phyloP scores from a whole-genome alignment of 2,113 vertebrate genomes.

The Pitta sordida region DNA sequence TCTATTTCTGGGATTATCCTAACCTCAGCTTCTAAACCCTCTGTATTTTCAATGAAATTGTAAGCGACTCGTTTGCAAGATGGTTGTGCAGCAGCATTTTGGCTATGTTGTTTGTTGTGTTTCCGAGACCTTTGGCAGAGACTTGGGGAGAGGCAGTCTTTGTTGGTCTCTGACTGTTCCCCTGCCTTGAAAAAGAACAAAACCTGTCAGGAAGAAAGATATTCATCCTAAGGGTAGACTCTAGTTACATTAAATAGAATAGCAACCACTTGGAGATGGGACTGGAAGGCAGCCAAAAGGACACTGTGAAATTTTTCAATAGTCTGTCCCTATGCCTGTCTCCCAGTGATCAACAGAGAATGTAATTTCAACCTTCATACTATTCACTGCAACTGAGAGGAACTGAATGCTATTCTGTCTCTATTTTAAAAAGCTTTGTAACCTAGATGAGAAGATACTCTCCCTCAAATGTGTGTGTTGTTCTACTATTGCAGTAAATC shows the following conservation, averaged over 20 bases:
- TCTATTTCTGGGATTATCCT: not conserved
- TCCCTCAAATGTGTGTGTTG: not conserved
- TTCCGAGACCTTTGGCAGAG: not conserved
- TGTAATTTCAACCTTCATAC: slow-evolving; percentile 62
- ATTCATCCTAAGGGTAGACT: slow-evolving; percentile 42
- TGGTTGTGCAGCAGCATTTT: not conserved
- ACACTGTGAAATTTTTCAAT: slow-evolving; percentile 56
- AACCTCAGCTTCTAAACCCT: not conserved
- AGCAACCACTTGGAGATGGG: slow-evolving; percentile 31
- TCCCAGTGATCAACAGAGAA: slow-evolving; percentile 42
- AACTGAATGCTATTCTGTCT: not conserved
- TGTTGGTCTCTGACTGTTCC: not conserved
- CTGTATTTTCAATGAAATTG: not conserved
- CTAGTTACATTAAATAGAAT: slow-evolving; percentile 58
- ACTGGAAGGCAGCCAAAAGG: slow-evolving; percentile 66
- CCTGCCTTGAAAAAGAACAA: slow-evolving; percentile 38
- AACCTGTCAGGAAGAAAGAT: slow-evolving; percentile 43
- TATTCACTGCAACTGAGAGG: not conserved
- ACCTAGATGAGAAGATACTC: slow-evolving; percentile 12
- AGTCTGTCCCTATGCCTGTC: slow-evolving; percentile 38
- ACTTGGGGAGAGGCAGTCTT: not conserved
- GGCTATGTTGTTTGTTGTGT: not conserved
- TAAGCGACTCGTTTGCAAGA: not conserved
- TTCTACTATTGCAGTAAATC: not conserved
- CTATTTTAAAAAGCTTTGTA: not conserved